Conservation (phyloP, 2,888 invertebrate genomes). For the Papilio demoleus region DNA sequence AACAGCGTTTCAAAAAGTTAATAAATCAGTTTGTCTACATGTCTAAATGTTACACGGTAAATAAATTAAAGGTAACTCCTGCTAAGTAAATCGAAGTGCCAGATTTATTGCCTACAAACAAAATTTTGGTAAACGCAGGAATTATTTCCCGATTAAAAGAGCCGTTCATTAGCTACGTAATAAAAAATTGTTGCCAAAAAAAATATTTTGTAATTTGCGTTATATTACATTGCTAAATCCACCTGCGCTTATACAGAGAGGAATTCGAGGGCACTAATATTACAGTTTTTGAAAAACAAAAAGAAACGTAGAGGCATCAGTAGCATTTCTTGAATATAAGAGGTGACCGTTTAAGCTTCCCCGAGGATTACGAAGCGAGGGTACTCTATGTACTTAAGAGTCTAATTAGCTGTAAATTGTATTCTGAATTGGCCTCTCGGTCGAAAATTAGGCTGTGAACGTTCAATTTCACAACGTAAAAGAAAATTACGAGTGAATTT, state of each 20-base stretch:
- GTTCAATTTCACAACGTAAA: slow-evolving; percentile 38
- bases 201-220: neutral
- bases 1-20: neutral
- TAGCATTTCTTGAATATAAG: slow-evolving; percentile 14
- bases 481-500: slow-evolving; percentile 39
- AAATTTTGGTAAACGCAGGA: too few species aligned
- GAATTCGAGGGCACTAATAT: neutral
- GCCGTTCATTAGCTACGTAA: too few species aligned
- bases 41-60: too few species aligned
- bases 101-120: too few species aligned
- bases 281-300: neutral
- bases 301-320: neutral
- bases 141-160: too few species aligned
- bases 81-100: too few species aligned
- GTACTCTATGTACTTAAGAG: slow-evolving; percentile 69
- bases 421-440: slow-evolving; percentile 74
- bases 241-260: neutral
- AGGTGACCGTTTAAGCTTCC: slow-evolving; percentile 53
- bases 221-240: neutral
- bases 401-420: slow-evolving; percentile 80
- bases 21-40: neutral
- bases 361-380: slow-evolving; percentile 49
- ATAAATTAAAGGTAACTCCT: too few species aligned
- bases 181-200: too few species aligned
- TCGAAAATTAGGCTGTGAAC: slow-evolving; percentile 58